Evolutionary conservation across 2,888 invertebrate genomes (phyloP), one percentile per base, ranked within the genome.

Genomic region (Drosophila anomalipes): DNA sequence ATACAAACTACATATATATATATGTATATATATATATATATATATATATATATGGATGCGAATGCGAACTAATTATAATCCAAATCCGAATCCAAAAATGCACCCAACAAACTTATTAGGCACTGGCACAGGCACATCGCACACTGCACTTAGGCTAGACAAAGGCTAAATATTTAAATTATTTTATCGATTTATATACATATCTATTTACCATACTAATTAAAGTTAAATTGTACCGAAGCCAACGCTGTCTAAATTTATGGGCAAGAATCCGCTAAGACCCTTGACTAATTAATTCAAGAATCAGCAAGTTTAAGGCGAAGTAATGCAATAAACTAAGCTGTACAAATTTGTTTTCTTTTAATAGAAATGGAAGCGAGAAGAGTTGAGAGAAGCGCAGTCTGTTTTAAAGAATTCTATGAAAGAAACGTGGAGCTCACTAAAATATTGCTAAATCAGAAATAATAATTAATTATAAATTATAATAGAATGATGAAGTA

Each of bases 81-180:
- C 63, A 73, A 70, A 79, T 77, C 77, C 81, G 73, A 81, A 73
- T 81, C 77, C 73, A 74, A 59, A 65, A 39, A 64, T 66, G 61
- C 81, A 79, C 68, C 66, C 77, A 70, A 60, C 39, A 53, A 71
- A 57, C 52, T 51, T 44, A 70, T 51, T 52, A 70, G 68, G 68
- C 70, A 69, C 70, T 56, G 54, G 60, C 70, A 54, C 32, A 71
- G 53, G 81, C 61, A 59, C 54, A 64, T 59, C 61, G 79, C 73
- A 80, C 71, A 82, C 73, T 79, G 80, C 79, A 90, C 86, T 82
- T 90, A 90, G 87, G 81, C 86, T 88, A 89, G 74, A 81, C 65
- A 76, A 83, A 89, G 83, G 84, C 87, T 89, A 87, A 77, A 83
- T 82, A 84, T 74, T 90, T 90, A 90, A 88, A 81, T 90, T 90